Conservation (phyloP, 2,797 vertebrate genomes). For the Labeo calbasu region DNA sequence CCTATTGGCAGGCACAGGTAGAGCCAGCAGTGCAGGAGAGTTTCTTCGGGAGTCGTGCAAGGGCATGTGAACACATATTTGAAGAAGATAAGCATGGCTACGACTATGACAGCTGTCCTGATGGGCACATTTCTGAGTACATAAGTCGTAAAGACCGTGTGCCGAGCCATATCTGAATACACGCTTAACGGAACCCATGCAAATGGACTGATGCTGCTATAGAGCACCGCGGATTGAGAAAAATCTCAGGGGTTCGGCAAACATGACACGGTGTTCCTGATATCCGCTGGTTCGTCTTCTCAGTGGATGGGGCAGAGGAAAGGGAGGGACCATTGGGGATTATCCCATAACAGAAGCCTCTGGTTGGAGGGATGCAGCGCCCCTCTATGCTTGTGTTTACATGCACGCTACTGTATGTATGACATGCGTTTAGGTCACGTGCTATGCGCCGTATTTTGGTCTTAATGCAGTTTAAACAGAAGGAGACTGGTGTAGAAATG, state of each 20-base stretch:
- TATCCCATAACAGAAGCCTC: neutral
- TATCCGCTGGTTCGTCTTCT: neutral
- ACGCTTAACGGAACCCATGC: neutral
- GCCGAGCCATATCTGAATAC: slow-evolving; percentile 20
- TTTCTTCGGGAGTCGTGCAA: slow-evolving; percentile 39
- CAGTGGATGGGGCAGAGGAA: neutral
- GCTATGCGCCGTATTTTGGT: neutral
- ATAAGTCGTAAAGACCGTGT: slow-evolving; percentile 1
- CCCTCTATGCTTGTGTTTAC: neutral
- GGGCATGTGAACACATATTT: slow-evolving; percentile 53
- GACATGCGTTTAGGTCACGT: neutral
- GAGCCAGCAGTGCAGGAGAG: slow-evolving; percentile 55
- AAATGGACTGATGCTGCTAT: neutral
- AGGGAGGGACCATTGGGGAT: neutral
- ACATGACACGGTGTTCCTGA: neutral
- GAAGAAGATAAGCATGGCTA: slow-evolving; percentile 44
- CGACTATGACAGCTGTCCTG: slow-evolving; percentile 25
- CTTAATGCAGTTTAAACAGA: neutral
- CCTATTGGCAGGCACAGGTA: slow-evolving; percentile 45
- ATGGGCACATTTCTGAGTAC: slow-evolving; percentile 32
- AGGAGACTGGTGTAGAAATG: neutral
- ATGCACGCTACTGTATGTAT: neutral
- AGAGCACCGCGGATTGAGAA: neutral
- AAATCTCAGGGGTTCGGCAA: neutral
- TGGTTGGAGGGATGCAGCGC: neutral